phyloP scores from a whole-genome alignment of 2,888 invertebrate genomes.

The Bellardia bayeri region DNA sequence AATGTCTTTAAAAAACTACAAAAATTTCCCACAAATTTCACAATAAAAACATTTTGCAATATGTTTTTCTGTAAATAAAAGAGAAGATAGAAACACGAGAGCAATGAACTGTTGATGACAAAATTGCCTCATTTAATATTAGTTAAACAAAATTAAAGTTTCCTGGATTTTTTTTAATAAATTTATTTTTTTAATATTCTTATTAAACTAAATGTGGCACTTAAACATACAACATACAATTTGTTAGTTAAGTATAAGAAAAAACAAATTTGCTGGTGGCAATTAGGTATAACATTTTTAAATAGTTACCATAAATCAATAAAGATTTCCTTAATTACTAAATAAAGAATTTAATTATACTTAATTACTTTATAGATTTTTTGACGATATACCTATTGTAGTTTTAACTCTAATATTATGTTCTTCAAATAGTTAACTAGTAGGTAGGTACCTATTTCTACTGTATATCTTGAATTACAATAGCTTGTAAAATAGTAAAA shows the following conservation, averaged over 20 bases:
- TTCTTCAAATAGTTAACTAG: neutral
- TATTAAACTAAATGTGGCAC: constrained; percentile 45
- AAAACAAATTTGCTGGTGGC: neutral
- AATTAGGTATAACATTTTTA: constrained; percentile 4
- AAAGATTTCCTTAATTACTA: constrained; percentile 42
- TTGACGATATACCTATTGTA: neutral
- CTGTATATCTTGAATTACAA: constrained; percentile 55
- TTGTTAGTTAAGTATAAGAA: constrained; percentile 11
- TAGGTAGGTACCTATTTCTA: neutral
- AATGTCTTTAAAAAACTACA: constrained; percentile 1
- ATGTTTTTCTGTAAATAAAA: neutral
- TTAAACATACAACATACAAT: constrained; percentile 36
- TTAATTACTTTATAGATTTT: constrained; percentile 56
- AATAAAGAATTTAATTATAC: constrained; percentile 29
- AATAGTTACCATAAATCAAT: constrained; percentile 34
- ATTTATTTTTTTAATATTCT: neutral
- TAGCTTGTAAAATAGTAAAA: constrained; percentile 62
- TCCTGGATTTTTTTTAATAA: neutral
- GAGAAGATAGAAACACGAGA: constrained; percentile 12
- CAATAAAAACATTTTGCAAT: constrained; percentile 40
- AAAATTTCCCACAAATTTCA: constrained; percentile 59
- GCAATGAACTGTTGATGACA: constrained; percentile 53
- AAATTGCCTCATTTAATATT: constrained; percentile 7
- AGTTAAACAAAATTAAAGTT: neutral
- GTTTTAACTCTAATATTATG: neutral